Percentiles rank a stretch among this genome's conserved stretches.
These are phyloP conservation scores for Trachymyrmex cornetzi DNA, from an alignment of 1,140 invertebrate species.

Conservation along the genomic window DNA sequence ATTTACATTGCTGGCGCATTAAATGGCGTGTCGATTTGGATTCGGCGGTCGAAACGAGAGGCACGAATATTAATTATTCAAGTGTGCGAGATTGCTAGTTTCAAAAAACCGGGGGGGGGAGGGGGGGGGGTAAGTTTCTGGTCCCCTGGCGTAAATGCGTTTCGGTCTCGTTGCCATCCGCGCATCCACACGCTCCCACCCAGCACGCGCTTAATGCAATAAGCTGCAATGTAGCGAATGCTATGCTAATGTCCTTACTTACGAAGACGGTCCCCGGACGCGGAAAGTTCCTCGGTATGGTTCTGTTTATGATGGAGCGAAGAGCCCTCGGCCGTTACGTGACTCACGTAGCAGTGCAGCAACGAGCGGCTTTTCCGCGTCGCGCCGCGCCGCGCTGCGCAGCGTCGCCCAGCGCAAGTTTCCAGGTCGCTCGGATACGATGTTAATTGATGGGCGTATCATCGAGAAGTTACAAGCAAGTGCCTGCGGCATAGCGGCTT, in stretches of 20 bases:
- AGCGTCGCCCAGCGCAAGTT: constrained; percentile 35
- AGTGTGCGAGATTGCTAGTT: background rate
- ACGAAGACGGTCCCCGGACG: constrained; percentile 75
- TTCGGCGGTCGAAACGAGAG: background rate
- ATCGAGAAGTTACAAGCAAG: constrained; percentile 50
- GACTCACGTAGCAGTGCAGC: constrained; percentile 32
- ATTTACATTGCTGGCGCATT: background rate
- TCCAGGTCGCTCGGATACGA: constrained; percentile 47
- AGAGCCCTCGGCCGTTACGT: constrained; percentile 47
- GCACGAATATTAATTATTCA: constrained; percentile 27
- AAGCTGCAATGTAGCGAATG: constrained; percentile 80
- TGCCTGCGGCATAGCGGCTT: constrained; percentile 26
- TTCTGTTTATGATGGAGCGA: constrained; percentile 69
- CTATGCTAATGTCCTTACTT: constrained; percentile 79
- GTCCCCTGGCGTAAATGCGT: constrained; percentile 25
- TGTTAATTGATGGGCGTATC: constrained; percentile 62
- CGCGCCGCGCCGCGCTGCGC: background rate
- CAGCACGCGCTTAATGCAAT: constrained; percentile 73
- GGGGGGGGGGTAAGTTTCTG: background rate
- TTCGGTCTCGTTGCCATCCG: background rate
- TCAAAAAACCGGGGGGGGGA: background rate
- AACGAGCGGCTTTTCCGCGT: constrained; percentile 52
- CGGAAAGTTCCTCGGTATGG: constrained; percentile 76
- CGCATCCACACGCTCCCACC: constrained; percentile 10
- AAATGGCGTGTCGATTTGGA: background rate